Evolutionary conservation across 2,888 invertebrate species (phyloP), one percentile per base, ranked within the genome.

Genomic region (Harmothoe impar): DNA sequence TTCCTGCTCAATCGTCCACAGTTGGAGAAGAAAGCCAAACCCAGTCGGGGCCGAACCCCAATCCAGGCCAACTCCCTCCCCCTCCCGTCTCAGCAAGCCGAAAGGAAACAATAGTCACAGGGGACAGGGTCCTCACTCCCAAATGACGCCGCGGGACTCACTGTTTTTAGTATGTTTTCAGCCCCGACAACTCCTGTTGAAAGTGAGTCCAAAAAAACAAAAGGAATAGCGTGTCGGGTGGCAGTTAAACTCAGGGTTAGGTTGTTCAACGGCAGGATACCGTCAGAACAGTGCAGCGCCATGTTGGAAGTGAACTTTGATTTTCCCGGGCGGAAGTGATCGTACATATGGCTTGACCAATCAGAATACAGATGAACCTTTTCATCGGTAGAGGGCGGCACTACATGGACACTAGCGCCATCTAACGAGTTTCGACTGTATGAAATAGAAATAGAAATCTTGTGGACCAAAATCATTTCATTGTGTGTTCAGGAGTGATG

Each of bases 211-310:
- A 62, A 5, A 62, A 62, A 62, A 62, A 62, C 62, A 62, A 62
- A 3, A 62, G 62, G 62, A 20, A 62, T 62, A 62, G 3, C 62
- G 62, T 62, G 62, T n/a, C 15, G 23, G 62, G 3, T n/a, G 23
- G 3, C 23, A 62, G 1, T 62, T 62, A 72, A 72, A 72, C 72
- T 25, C 25, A 72, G 72, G 72, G 72, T 72, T 72, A 72, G 72
- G 72, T 29, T 29, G 72, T 72, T 72, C 72, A n/a, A 15, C 72
- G 72, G 25, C 72, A 62, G 23, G 1, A 10, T 62, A 3, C 25
- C 72, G 72, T 72, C 72, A 29, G 72, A 72, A 72, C 72, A 15
- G 43, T 29, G 72, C 31, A 72, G 72, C 72, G 72, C 72, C 72
- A 72, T 72, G 25, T 72, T 72, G 72, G 72, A 72, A 72, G 72